Evolutionary conservation across 2,888 invertebrate species (phyloP), one percentile per base, ranked within the genome.

Genomic region (Leptopilina myrica): DNA sequence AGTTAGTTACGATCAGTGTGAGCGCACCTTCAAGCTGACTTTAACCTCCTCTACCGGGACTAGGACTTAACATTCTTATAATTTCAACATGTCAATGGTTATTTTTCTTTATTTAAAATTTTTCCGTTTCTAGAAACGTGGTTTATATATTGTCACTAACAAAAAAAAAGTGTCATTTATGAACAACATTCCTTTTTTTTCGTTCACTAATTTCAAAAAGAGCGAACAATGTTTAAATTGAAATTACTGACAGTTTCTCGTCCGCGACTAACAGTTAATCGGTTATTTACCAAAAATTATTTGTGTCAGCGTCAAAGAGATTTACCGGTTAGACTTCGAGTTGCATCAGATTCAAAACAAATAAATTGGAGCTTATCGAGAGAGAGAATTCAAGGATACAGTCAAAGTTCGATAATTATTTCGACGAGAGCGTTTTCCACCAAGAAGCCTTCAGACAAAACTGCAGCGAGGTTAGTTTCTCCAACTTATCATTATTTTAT

Each of bases 231-330:
- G n/a, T 6, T 53, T 9, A 73, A 56, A 56, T 26, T 56, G 40
- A 90, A 85, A 81, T 80, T 89, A 11, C 76, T 89, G 78, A 88
- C 89, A 20, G 77, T 88, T 9, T 83, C 90, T 66, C 87, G 89
- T 8, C 86, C 88, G 40, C 86, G 89, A 67, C 77, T 83, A 56
- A 85, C 83, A 46, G 65, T 85, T 15, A 77, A 73, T 69, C 85
- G 88, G 7, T 43, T 46, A 12, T 73, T 64, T 49, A 49, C n/a
- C 15, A 73, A 69, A 73, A 85, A 79, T 80, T 84, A 81, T 62
- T 66, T 79, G 12, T 78, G 43, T 9, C 75, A 75, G 53, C 81
- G 79, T 40, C 56, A 73, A 76, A 40, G 76, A n/a, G 59, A 49
- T 65, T 56, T 75, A 11, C 40, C 79, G 6, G 79, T 69, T 67